Conservation (phyloP, 2,113 vertebrate genomes). For the Apteryx owenii region DNA sequence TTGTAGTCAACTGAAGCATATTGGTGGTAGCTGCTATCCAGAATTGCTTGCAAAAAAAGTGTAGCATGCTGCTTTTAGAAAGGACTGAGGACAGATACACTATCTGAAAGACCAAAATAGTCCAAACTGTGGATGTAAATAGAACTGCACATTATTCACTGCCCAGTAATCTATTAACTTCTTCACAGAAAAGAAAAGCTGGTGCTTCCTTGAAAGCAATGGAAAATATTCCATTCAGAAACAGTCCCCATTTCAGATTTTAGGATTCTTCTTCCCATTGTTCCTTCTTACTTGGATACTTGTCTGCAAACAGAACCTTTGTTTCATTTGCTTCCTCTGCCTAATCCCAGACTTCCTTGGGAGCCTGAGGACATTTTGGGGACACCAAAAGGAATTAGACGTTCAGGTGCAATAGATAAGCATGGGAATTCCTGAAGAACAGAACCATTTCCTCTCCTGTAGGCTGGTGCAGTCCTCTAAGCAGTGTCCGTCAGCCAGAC, state of each 20-base stretch:
- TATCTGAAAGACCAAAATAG: constrained; percentile 18
- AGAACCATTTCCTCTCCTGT: neutral
- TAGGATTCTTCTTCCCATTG: neutral
- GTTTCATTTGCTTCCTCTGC: neutral
- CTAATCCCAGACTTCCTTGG: neutral
- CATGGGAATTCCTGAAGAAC: neutral
- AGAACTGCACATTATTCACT: constrained; percentile 22
- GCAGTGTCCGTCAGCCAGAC: neutral
- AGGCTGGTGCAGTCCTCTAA: neutral
- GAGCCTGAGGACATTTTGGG: neutral
- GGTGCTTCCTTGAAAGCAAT: constrained; percentile 17
- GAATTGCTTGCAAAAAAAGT: neutral
- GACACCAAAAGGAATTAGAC: neutral
- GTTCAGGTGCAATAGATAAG: neutral
- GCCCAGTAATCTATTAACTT: constrained; percentile 37
- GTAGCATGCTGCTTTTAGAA: constrained; percentile 1
- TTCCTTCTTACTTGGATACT: neutral
- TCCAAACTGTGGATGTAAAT: constrained; percentile 25
- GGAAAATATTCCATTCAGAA: neutral
- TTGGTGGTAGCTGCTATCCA: constrained; percentile 14
- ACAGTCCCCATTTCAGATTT: neutral
- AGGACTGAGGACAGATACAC: neutral
- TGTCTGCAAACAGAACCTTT: neutral
- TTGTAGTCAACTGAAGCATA: constrained; percentile 55
- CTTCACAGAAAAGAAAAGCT: neutral